These are phyloP conservation scores for Plusia festucae DNA, from an alignment of 2,888 invertebrate species.

Conservation along the genomic window DNA sequence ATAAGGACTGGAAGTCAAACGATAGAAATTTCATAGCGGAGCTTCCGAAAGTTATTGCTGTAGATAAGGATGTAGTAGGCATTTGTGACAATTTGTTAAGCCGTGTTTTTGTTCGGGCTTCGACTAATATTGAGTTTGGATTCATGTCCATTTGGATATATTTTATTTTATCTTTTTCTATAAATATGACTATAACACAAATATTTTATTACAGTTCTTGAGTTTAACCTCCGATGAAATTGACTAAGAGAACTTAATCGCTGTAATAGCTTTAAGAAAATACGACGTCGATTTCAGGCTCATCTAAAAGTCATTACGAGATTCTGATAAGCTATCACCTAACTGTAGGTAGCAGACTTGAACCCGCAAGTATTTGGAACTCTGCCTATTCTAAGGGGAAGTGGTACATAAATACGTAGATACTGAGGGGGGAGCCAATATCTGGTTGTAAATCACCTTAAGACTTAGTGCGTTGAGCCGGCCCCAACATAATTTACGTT, in stretches of 20 bases:
- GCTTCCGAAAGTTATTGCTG: conserved; percentile 35
- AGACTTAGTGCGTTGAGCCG: conserved; percentile 54
- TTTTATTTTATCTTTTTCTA: too few species aligned
- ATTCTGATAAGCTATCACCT: conserved; percentile 20
- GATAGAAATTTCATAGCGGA: conserved; percentile 36
- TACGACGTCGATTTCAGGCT: conserved; percentile 25
- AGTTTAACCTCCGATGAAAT: neutral
- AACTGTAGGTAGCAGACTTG: conserved; percentile 11
- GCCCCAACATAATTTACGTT: conserved; percentile 43
- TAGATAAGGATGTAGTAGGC: conserved; percentile 25
- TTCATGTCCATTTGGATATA: too few species aligned
- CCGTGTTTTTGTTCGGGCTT: conserved; percentile 7
- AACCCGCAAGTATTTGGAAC: conserved; percentile 46
- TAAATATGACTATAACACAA: neutral
- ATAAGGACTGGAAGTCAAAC: conserved; percentile 29
- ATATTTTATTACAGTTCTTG: neutral
- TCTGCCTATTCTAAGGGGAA: conserved; percentile 46
- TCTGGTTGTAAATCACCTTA: conserved; percentile 53
- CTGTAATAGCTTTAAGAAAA: neutral
- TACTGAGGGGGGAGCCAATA: conserved; percentile 37
- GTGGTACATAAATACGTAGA: conserved; percentile 24
- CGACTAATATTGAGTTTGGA: conserved; percentile 6
- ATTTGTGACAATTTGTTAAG: conserved; percentile 29
- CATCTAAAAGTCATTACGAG: conserved; percentile 54
- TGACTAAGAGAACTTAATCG: neutral